Conservation (phyloP, 2,797 vertebrate genomes). For the Cyprinella venusta region DNA sequence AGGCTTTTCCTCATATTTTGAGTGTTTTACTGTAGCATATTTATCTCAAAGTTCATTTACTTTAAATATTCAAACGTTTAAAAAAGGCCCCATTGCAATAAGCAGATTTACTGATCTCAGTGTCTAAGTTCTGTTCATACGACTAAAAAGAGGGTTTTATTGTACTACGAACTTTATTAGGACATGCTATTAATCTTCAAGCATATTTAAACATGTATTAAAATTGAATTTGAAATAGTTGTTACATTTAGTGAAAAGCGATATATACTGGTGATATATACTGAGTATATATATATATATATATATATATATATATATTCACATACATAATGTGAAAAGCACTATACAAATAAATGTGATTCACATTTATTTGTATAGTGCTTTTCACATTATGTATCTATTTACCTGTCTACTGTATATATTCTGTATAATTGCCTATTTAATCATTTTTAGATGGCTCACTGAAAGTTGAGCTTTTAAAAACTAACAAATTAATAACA, state of each 20-base stretch:
- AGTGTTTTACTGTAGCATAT: neutral
- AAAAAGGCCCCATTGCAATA: neutral
- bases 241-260: neutral
- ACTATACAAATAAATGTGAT: too few relatives aligned
- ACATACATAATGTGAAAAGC: too few relatives aligned
- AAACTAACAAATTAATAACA: neutral
- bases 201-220: neutral
- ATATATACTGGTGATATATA: too few relatives aligned
- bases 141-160: neutral
- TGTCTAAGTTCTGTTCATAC: neutral
- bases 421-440: too few relatives aligned
- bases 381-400: too few relatives aligned
- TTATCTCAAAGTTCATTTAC: slow-evolving; percentile 20
- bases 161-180: neutral
- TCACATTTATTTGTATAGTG: too few relatives aligned
- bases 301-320: too few relatives aligned
- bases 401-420: too few relatives aligned
- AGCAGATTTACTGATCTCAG: slow-evolving; percentile 20
- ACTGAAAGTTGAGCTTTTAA: neutral
- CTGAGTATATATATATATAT: too few relatives aligned
- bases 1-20: neutral
- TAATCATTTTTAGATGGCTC: neutral
- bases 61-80: slow-evolving; percentile 32
- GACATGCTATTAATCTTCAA: neutral
- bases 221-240: neutral